A percentile compares a stretch with the other conserved stretches of the same genome.
phyloP scores from a whole-genome alignment of 2,113 vertebrate genomes.

The Psittacula cyanocephala region DNA sequence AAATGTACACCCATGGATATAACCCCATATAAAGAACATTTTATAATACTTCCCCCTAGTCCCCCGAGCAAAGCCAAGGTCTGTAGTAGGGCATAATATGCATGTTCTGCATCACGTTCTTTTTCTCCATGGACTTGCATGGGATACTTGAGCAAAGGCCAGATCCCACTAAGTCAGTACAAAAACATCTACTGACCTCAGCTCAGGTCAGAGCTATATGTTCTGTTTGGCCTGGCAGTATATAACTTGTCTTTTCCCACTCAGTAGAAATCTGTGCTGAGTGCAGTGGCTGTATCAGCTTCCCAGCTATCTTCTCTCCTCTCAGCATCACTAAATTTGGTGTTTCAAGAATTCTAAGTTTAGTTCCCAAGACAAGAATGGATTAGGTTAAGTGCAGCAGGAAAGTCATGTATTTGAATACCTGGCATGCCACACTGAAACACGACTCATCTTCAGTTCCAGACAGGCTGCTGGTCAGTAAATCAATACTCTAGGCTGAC shows the following conservation, averaged over 20 bases:
- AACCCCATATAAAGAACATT: not conserved
- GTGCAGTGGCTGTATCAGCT: not conserved
- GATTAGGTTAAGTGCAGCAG: not conserved
- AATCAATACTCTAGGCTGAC: not conserved
- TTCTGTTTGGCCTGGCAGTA: not conserved
- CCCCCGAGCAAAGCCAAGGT: not conserved
- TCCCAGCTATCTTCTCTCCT: not conserved
- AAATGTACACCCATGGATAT: not conserved
- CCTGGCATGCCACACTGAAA: accelerated
- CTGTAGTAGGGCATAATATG: not conserved
- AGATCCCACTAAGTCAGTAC: not conserved
- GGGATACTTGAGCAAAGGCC: not conserved
- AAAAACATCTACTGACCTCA: not conserved
- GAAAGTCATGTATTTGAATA: not conserved
- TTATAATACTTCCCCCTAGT: not conserved
- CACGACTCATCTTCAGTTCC: not conserved
- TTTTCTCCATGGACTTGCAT: not conserved
- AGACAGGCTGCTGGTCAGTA: not conserved
- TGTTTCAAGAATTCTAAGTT: not conserved
- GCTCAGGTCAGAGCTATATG: accelerated
- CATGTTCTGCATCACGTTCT: not conserved
- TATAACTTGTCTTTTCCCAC: not conserved
- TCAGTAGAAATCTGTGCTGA: not conserved
- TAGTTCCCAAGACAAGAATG: not conserved
- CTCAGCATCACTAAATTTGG: not conserved